Evolutionary conservation across 2,888 invertebrate genomes (phyloP).

Genomic region (Teinopalpus imperialis): DNA sequence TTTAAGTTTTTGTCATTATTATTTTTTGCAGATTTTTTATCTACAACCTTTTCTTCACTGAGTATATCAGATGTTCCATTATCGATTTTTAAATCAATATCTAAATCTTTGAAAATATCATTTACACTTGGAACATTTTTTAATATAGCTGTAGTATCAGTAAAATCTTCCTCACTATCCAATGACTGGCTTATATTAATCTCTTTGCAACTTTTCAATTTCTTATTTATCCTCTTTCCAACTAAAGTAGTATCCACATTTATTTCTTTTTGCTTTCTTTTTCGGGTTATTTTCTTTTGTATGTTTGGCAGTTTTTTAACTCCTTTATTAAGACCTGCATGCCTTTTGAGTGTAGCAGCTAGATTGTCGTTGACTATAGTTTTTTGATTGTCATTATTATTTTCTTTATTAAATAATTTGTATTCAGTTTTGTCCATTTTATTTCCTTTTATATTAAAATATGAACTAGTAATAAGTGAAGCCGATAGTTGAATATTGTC

Average conservation of each 20-base stretch:
- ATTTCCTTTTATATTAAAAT: slow-evolving; percentile 55
- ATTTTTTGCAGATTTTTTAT: slow-evolving; percentile 19
- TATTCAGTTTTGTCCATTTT: slow-evolving; percentile 28
- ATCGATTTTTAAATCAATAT: slow-evolving; percentile 50
- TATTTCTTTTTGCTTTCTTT: slow-evolving; percentile 57
- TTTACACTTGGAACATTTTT: slow-evolving; percentile 74
- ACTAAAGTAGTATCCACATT: slow-evolving; percentile 42
- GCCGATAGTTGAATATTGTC: slow-evolving; percentile 63
- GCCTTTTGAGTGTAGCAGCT: slow-evolving; percentile 65
- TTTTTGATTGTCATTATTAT: slow-evolving; percentile 30
- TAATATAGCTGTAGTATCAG: slow-evolving; percentile 38
- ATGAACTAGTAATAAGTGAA: slow-evolving; percentile 71
- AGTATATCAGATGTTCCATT: slow-evolving; percentile 9
- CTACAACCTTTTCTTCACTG: slow-evolving; percentile 1
- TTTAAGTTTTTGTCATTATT: slow-evolving; percentile 21
- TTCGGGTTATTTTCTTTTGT: slow-evolving; percentile 38
- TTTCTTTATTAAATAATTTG: slow-evolving; percentile 29
- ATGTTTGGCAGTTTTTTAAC: slow-evolving; percentile 44
- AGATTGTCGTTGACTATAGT: slow-evolving; percentile 48
- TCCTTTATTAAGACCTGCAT: slow-evolving; percentile 56
- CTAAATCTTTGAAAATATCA: slow-evolving; percentile 61
- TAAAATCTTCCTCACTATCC: slow-evolving; percentile 39
- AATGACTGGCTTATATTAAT: slow-evolving; percentile 32
- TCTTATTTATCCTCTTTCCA: slow-evolving; percentile 30
- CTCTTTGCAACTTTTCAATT: slow-evolving; percentile 38